Percentiles rank a stretch among this genome's conserved stretches.
Conservation (phyloP, 2,113 vertebrate genomes). For the Neomonachus schauinslandi region DNA sequence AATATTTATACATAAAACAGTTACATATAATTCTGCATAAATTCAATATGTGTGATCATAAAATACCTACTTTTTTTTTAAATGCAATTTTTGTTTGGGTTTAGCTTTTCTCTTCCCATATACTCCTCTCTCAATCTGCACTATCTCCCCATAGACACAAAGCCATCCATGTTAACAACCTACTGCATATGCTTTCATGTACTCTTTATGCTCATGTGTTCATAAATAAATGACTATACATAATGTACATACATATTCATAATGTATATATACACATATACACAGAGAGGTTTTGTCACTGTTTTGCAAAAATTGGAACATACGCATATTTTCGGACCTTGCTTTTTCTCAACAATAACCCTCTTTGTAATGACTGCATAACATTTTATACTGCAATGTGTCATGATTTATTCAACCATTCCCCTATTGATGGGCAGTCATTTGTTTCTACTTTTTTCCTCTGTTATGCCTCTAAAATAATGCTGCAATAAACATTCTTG, state of each 20-base stretch:
- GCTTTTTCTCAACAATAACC: constrained; percentile 25
- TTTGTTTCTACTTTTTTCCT: constrained; percentile 40
- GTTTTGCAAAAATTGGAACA: constrained; percentile 41
- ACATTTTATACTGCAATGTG: constrained; percentile 20
- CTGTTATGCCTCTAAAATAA: constrained; percentile 34
- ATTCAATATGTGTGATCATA: background rate
- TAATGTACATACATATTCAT: background rate
- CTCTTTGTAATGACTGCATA: background rate
- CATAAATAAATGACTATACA: constrained; percentile 6
- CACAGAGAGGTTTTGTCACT: background rate
- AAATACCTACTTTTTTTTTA: background rate
- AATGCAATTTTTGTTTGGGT: background rate
- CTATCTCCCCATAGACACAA: background rate
- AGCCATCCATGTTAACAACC: background rate
- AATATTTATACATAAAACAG: constrained; percentile 21
- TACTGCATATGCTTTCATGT: background rate
- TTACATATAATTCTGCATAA: constrained; percentile 19
- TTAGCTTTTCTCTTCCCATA: background rate
- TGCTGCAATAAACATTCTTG: background rate
- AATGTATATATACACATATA: background rate
- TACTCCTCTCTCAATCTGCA: background rate
- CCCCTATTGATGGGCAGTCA: background rate
- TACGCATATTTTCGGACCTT: background rate
- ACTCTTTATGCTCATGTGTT: background rate
- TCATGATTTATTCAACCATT: background rate